Percentiles rank a stretch among this genome's conserved stretches.
Evolutionary conservation across 1,140 invertebrate genomes (phyloP).

Genomic region (Maconellicoccus hirsutus): DNA sequence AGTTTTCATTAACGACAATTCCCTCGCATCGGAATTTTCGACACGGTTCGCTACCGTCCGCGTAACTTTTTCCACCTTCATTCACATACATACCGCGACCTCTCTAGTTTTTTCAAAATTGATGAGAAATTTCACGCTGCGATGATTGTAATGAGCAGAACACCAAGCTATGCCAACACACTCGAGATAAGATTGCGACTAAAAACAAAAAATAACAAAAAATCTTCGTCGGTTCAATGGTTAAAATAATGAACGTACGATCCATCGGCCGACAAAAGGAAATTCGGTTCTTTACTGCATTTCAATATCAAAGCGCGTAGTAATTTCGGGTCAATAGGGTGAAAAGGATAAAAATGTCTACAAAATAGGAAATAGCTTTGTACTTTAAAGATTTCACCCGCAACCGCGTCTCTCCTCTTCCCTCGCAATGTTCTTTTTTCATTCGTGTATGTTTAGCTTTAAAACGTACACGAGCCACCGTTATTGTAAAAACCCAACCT

Average conservation of each 20-base stretch:
- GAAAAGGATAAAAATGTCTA: conserved; percentile 3
- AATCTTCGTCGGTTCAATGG: conserved; percentile 12
- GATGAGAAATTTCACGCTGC: conserved; percentile 17
- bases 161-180: not conserved
- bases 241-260: conserved; percentile 14
- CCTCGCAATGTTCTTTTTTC: no score
- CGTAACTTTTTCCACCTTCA: not conserved
- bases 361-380: no score
- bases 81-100: not conserved
- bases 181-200: not conserved
- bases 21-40: not conserved
- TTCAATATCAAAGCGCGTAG: not conserved
- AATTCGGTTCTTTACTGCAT: conserved; percentile 14
- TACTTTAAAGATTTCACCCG: no score
- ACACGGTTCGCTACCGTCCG: conserved; percentile 1
- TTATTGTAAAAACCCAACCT: no score
- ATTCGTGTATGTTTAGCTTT: no score
- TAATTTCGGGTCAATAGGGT: conserved; percentile 12
- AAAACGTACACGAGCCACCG: no score
- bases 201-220: not conserved
- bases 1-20: no score
- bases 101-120: not conserved
- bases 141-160: conserved; percentile 12
- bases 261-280: conserved; percentile 14
- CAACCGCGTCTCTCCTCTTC: no score